Percentiles rank a stretch among this genome's conserved stretches.
Conservation (phyloP, 2,113 vertebrate species). For the Platysteira castanea region DNA sequence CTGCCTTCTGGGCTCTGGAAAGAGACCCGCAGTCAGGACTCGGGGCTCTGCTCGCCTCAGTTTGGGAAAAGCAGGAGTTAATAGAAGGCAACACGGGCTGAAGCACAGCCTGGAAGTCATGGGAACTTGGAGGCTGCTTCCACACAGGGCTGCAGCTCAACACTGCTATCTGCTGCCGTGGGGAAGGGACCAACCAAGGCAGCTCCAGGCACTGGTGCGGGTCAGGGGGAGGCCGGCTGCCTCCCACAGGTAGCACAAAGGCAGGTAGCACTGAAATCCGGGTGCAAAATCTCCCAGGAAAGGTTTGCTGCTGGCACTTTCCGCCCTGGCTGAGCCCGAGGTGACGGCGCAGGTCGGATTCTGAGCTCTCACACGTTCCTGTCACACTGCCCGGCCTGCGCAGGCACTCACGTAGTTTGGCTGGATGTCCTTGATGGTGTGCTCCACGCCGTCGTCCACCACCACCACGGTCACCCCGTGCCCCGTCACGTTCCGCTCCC, state of each 20-base stretch:
- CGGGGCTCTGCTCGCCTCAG: background rate
- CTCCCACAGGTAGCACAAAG: accelerated
- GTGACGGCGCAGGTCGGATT: accelerated
- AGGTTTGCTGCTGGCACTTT: background rate
- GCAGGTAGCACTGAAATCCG: accelerated
- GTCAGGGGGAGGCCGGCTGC: background rate
- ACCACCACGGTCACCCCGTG: conserved; percentile 92
- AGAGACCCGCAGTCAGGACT: accelerated
- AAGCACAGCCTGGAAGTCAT: background rate
- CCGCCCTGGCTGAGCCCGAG: accelerated
- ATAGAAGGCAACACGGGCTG: accelerated
- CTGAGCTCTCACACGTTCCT: background rate
- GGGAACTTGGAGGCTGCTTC: background rate
- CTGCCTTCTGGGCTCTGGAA: conserved; percentile 92
- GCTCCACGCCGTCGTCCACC: conserved; percentile 92
- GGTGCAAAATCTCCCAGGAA: background rate
- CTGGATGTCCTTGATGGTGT: conserved; percentile 90
- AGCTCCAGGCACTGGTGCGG: background rate
- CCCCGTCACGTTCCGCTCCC: conserved; percentile 94
- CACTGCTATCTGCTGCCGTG: background rate
- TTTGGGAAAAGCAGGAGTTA: background rate
- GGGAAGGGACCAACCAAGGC: background rate
- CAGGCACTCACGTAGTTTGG: conserved; percentile 88
- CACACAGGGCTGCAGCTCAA: background rate
- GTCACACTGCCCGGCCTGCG: background rate